Base-by-base conservation (phyloP, 2,113 vertebrate species). In the Sakesphorus luctuosus region DNA sequence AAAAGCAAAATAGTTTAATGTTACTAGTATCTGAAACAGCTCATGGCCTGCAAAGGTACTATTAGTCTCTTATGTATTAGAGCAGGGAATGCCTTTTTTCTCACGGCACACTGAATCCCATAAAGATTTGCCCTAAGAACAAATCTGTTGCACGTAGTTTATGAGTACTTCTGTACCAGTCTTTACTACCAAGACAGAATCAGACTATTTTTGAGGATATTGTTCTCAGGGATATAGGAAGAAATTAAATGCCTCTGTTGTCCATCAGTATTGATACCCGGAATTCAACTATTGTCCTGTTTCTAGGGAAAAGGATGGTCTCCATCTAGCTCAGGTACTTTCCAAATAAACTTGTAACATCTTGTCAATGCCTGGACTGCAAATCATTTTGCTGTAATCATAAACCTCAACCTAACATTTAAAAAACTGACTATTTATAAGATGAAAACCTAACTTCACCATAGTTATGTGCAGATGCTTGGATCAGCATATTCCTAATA, bases 341-440 rank as follows among this genome's bases (percentile, higher is more conserved):
- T 4, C 2, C 68, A 86, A 31, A 90, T 31, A 62, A 21, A 62
- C 31, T 46, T 78, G 12, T 6, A 77, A 77, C 17, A 36, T 18
- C 49, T 84, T 63, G n/a, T 35, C 0, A 0, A 36, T 24, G 46
- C 20, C 50, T 46, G 31, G 17, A n/a, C 46, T 78, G 40, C 7
- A 50, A 47, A 87, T 29, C 4, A 43, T 63, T 72, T 89, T 85
- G 11, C 20, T 56, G 19, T 74, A 61, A 90, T 56, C 56, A 14
- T 14, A 90, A 82, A 17, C 18, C 36, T 63, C 78, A 50, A 62
- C 13, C 23, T 65, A 73, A 58, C 25, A 66, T 52, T 50, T n/a
- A 18, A 81, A 82, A 77, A 67, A 15, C 10, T 19, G 16, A 47
- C 1, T 80, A 63, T 68, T 46, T 44, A 0, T 35, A 38, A 36